These are phyloP conservation scores for Eumeta japonica DNA, from an alignment of 1,140 invertebrate species.

Conservation along the genomic window DNA sequence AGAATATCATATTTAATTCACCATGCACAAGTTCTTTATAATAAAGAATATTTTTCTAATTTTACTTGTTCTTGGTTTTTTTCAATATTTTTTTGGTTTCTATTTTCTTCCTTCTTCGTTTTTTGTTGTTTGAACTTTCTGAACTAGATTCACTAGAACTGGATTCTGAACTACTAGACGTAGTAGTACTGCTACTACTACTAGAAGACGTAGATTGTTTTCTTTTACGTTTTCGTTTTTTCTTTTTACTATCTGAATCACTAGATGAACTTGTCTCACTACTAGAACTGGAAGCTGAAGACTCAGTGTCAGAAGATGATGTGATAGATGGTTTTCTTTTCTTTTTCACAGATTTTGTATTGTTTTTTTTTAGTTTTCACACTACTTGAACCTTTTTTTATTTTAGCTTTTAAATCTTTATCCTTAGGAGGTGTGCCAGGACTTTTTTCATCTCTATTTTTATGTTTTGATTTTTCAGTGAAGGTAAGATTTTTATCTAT, in stretches of 20 bases:
- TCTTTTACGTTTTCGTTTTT: conserved; percentile 22
- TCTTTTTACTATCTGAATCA: conserved; percentile 30
- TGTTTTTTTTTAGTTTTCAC: no score
- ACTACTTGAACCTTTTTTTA: no score
- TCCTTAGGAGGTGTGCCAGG: conserved; percentile 13
- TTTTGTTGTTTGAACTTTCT: conserved; percentile 16
- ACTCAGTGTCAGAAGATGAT: conserved; percentile 32
- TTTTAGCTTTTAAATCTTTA: no score
- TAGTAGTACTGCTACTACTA: conserved; percentile 18
- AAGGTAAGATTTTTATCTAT: no score
- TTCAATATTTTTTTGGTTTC: conserved; percentile 18
- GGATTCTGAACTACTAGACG: no score
- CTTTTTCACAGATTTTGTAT: no score
- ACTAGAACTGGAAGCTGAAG: conserved; percentile 32
- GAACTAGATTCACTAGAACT: conserved; percentile 28
- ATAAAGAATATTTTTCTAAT: no score
- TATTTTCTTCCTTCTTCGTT: conserved; percentile 20
- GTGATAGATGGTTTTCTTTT: conserved; percentile 33
- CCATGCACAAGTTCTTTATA: no score
- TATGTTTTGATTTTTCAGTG: conserved; percentile 15
- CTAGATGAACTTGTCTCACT: conserved; percentile 37
- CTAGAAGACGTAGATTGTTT: conserved; percentile 33
- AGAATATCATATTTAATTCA: no score
- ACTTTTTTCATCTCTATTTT: conserved; percentile 10
- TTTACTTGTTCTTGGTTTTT: conserved; percentile 18